phyloP scores from a whole-genome alignment of 1,140 invertebrate species.

The Aphelinus certus region DNA sequence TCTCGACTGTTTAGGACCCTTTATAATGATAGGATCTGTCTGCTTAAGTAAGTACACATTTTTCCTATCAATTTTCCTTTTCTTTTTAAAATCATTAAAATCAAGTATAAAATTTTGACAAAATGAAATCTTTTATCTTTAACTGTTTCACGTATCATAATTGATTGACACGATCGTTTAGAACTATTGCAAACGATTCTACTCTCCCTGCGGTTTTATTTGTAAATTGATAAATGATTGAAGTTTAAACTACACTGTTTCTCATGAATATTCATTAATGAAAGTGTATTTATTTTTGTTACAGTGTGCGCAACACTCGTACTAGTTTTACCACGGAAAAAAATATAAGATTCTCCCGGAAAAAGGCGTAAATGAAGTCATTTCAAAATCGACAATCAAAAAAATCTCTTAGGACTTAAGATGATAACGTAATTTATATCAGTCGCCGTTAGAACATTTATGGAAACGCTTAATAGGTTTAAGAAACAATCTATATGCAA shows the following conservation, averaged over 20 bases:
- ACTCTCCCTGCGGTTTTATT: too few relatives aligned
- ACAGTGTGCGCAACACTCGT: constrained; percentile 49
- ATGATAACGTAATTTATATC: constrained; percentile 34
- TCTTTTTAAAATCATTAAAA: neutral
- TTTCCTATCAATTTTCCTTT: neutral
- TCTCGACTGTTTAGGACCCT: constrained; percentile 57
- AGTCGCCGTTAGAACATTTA: constrained; percentile 15
- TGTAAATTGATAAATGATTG: too few relatives aligned
- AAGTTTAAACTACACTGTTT: too few relatives aligned
- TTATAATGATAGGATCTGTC: constrained; percentile 58
- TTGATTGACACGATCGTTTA: too few relatives aligned
- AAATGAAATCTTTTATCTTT: too few relatives aligned
- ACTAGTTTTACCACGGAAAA: constrained; percentile 45
- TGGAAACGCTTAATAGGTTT: constrained; percentile 27
- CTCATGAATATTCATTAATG: too few relatives aligned
- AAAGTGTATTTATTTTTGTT: constrained; percentile 29
- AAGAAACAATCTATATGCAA: constrained; percentile 23
- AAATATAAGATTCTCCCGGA: constrained; percentile 3
- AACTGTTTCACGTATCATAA: too few relatives aligned
- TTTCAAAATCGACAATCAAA: constrained; percentile 32
- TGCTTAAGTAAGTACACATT: constrained; percentile 49
- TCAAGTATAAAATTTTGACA: too few relatives aligned
- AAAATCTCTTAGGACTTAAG: constrained; percentile 31
- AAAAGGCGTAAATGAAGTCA: neutral
- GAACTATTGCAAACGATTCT: too few relatives aligned